These are phyloP conservation scores for Polyommatus icarus DNA, from an alignment of 2,888 invertebrate species.

Conservation along the genomic window DNA sequence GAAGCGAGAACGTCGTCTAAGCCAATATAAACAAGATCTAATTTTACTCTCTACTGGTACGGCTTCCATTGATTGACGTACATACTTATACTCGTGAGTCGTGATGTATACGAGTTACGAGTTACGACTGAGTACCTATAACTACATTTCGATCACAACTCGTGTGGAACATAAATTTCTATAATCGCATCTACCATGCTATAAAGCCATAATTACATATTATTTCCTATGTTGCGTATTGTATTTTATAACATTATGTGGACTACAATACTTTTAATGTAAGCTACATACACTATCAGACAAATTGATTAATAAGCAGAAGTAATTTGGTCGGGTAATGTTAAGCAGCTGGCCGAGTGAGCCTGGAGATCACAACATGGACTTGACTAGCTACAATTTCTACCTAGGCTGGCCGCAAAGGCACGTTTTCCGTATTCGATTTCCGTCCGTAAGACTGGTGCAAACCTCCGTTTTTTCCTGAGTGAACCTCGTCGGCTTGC, in stretches of 20 bases:
- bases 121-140: slow-evolving; percentile 2
- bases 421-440: too few species aligned
- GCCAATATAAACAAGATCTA: slow-evolving; percentile 65
- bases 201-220: neutral
- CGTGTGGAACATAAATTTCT: slow-evolving; percentile 13
- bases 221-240: neutral
- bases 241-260: neutral
- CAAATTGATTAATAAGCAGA: too few species aligned
- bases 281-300: too few species aligned
- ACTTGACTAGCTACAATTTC: too few species aligned
- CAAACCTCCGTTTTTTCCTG: too few species aligned
- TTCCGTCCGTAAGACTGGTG: too few species aligned
- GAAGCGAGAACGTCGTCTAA: slow-evolving; percentile 46
- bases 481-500: too few species aligned
- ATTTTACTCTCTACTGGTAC: slow-evolving; percentile 47
- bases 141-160: neutral
- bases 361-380: too few species aligned
- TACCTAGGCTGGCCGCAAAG: too few species aligned
- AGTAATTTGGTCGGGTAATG: too few species aligned
- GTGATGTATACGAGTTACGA: neutral
- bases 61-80: slow-evolving; percentile 39
- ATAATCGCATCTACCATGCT: slow-evolving; percentile 1
- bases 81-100: neutral
- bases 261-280: neutral
- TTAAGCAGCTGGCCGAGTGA: too few species aligned